Evolutionary conservation across 2,888 invertebrate species (phyloP).

Genomic region (Petrophora chlorosata): DNA sequence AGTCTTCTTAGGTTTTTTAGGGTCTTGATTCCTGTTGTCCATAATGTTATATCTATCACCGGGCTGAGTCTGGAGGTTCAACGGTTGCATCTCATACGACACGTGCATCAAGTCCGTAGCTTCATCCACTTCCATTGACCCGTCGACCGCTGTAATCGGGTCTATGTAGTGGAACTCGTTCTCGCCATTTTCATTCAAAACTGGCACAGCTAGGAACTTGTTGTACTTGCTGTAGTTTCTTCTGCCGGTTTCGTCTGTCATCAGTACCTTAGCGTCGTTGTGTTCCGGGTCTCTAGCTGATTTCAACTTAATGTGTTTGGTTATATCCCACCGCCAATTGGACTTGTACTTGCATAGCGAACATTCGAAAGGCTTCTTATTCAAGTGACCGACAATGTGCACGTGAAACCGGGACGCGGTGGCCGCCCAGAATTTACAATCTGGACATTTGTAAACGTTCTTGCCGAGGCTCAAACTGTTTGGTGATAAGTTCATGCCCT

Average conservation of each 20-base stretch:
- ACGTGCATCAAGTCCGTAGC: slow-evolving; percentile 63
- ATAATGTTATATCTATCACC: slow-evolving; percentile 55
- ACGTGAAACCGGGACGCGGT: slow-evolving; percentile 97
- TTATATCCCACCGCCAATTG: slow-evolving; percentile 98
- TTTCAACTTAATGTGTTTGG: slow-evolving; percentile 96
- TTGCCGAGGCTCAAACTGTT: slow-evolving; percentile 79
- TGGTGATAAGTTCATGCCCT: slow-evolving; percentile 85
- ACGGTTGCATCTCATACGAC: slow-evolving; percentile 84
- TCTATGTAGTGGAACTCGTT: slow-evolving; percentile 75
- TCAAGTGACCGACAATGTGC: slow-evolving; percentile 95
- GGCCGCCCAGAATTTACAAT: slow-evolving; percentile 96
- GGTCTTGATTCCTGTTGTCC: slow-evolving; percentile 59
- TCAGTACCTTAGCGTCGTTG: slow-evolving; percentile 90
- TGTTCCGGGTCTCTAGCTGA: slow-evolving; percentile 93
- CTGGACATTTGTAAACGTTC: slow-evolving; percentile 95
- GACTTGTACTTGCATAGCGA: slow-evolving; percentile 96
- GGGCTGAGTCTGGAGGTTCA: slow-evolving; percentile 81
- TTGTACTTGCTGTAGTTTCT: slow-evolving; percentile 97
- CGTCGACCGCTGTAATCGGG: slow-evolving; percentile 65
- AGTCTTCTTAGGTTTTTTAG: slow-evolving; percentile 86
- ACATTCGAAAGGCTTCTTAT: slow-evolving; percentile 97
- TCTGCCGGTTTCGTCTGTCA: slow-evolving; percentile 96
- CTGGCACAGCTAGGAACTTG: slow-evolving; percentile 89
- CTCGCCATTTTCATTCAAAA: slow-evolving; percentile 83
- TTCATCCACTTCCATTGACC: slow-evolving; percentile 75